phyloP scores from a whole-genome alignment of 2,113 vertebrate species.

The Erpornis zantholeuca region DNA sequence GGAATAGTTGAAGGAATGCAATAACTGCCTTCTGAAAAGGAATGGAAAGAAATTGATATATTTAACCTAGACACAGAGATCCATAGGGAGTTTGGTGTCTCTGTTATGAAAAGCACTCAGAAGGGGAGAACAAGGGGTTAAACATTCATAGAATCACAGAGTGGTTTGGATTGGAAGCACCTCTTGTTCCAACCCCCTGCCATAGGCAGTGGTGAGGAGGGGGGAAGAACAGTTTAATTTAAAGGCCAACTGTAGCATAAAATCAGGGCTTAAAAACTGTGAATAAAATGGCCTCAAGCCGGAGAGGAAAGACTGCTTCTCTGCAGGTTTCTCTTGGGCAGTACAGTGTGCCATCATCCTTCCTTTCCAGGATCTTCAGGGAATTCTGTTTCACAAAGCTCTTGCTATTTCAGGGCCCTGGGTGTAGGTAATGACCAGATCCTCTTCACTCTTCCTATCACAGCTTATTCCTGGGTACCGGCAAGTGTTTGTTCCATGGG shows the following conservation, averaged over 20 bases:
- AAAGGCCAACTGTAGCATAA: neutral
- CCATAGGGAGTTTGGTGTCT: neutral
- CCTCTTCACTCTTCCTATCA: neutral
- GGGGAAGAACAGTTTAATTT: neutral
- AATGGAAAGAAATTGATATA: rapidly evolving
- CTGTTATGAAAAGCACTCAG: neutral
- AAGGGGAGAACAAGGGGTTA: neutral
- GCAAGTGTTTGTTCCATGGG: neutral
- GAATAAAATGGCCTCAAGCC: neutral
- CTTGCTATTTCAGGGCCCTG: neutral
- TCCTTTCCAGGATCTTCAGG: neutral
- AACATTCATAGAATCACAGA: neutral
- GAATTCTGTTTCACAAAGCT: neutral
- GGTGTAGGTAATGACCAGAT: neutral
- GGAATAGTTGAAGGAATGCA: neutral
- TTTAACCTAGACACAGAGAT: neutral
- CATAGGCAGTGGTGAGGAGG: neutral
- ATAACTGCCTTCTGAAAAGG: neutral
- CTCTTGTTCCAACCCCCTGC: neutral
- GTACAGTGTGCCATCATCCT: rapidly evolving
- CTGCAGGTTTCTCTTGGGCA: neutral
- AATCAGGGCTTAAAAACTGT: neutral
- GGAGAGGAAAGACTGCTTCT: neutral
- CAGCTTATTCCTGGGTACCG: neutral
- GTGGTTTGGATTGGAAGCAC: neutral